Evolutionary conservation across 1,140 invertebrate genomes (phyloP).

Genomic region (Eumaeus atala): DNA sequence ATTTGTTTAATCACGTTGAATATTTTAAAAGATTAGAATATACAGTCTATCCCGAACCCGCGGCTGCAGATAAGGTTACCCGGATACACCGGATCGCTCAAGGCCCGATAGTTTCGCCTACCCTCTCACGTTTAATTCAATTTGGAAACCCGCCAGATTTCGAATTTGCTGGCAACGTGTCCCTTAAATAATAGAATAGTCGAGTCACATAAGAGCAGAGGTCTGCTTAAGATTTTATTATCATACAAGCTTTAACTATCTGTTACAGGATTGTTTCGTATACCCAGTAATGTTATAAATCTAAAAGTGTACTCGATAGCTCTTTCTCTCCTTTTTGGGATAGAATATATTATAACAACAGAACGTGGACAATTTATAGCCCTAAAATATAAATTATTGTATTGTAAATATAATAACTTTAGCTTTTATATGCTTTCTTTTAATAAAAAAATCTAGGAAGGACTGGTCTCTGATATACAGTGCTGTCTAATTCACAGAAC

Average conservation of each 20-base stretch:
- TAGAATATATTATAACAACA: background rate
- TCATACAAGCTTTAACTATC: slow-evolving; percentile 25
- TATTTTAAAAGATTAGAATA: too few relatives aligned
- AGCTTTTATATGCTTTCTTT: too few relatives aligned
- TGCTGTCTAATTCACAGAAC: too few relatives aligned
- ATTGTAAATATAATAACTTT: too few relatives aligned
- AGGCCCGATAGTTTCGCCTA: slow-evolving; percentile 34
- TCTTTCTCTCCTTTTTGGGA: background rate
- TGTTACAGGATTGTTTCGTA: background rate
- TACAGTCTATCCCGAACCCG: background rate
- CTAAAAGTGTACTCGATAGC: too few relatives aligned
- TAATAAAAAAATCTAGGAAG: too few relatives aligned
- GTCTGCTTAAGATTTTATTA: slow-evolving; percentile 37
- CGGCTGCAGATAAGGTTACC: slow-evolving; percentile 9
- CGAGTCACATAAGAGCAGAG: slow-evolving; percentile 37
- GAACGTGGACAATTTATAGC: too few relatives aligned
- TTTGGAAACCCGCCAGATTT: slow-evolving; percentile 57
- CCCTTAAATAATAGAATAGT: slow-evolving; percentile 59
- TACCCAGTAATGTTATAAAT: too few relatives aligned
- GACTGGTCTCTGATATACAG: too few relatives aligned
- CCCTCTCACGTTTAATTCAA: slow-evolving; percentile 56
- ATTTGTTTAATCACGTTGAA: too few relatives aligned
- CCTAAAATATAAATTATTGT: too few relatives aligned
- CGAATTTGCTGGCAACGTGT: slow-evolving; percentile 51
- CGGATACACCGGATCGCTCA: slow-evolving; percentile 32